phyloP scores from a whole-genome alignment of 1,140 invertebrate species.

The Drosophila triauraria region DNA sequence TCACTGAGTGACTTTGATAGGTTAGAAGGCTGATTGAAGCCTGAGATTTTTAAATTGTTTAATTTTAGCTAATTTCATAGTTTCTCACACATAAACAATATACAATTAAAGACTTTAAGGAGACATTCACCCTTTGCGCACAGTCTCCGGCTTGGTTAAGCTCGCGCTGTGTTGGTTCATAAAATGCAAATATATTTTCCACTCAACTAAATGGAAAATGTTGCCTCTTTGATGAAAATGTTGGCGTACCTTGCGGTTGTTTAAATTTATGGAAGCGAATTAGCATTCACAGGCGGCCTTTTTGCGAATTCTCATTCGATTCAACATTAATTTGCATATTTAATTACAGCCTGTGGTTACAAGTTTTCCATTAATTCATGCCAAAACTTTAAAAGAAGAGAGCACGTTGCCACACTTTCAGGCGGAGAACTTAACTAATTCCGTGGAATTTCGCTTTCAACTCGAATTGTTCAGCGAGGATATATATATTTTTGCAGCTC shows the following conservation, averaged over 20 bases:
- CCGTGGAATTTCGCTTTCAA: slow-evolving; percentile 18
- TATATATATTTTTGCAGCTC: slow-evolving; percentile 32
- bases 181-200: slow-evolving; percentile 31
- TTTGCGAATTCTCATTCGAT: slow-evolving; percentile 9
- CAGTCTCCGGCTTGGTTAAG: not conserved
- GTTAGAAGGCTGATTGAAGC: not conserved
- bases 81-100: not conserved
- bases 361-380: slow-evolving; percentile 20
- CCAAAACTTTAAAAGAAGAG: slow-evolving; percentile 24
- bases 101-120: not conserved
- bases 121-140: not conserved
- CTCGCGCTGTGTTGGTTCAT: not conserved
- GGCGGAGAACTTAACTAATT: slow-evolving; percentile 23
- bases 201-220: slow-evolving; percentile 42
- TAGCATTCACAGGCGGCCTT: slow-evolving; percentile 11
- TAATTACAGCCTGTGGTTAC: slow-evolving; percentile 25
- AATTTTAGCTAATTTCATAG: not conserved
- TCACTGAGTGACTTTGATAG: not conserved
- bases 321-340: slow-evolving; percentile 40
- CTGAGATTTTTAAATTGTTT: not conserved
- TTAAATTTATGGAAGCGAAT: slow-evolving; percentile 18
- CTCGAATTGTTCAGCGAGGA: not conserved
- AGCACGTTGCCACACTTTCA: slow-evolving; percentile 17
- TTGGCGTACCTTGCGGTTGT: not conserved
- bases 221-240: slow-evolving; percentile 8